These are phyloP conservation scores for Buceros bicornis DNA, from an alignment of 2,797 vertebrate genomes.

Conservation along the genomic window DNA sequence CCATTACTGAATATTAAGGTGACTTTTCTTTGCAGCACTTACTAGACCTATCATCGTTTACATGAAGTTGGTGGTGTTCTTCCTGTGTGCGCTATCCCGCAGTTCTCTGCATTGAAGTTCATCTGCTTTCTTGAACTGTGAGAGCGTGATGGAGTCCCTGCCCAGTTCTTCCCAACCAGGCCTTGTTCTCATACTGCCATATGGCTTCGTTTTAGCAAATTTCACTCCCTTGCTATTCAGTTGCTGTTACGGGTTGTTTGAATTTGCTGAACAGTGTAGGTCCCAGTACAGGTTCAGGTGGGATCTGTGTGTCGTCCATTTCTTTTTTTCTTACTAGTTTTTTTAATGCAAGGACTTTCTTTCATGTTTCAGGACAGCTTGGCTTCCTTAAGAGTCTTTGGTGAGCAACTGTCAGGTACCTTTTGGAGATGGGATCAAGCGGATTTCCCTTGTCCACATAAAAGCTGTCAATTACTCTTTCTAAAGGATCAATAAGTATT, in stretches of 20 bases:
- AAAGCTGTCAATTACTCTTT: neutral
- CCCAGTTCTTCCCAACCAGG: neutral
- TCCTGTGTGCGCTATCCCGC: neutral
- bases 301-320: neutral
- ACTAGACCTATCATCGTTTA: fast-evolving
- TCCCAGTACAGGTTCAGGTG: neutral
- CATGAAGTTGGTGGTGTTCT: neutral
- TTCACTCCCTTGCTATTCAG: neutral
- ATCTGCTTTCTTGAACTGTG: neutral
- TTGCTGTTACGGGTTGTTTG: neutral
- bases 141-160: neutral
- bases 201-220: neutral
- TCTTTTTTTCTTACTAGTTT: neutral
- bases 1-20: neutral
- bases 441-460: neutral
- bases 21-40: neutral
- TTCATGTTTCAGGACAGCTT: neutral
- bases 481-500: neutral
- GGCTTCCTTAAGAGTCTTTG: neutral
- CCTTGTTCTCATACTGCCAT: neutral
- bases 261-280: neutral
- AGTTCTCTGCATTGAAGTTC: neutral
- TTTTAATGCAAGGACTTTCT: neutral
- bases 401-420: neutral
- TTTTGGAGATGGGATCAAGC: neutral